A percentile compares a stretch with the other conserved stretches of the same genome.
phyloP scores from a whole-genome alignment of 2,113 vertebrate species.

The Cercopithecus mona region DNA sequence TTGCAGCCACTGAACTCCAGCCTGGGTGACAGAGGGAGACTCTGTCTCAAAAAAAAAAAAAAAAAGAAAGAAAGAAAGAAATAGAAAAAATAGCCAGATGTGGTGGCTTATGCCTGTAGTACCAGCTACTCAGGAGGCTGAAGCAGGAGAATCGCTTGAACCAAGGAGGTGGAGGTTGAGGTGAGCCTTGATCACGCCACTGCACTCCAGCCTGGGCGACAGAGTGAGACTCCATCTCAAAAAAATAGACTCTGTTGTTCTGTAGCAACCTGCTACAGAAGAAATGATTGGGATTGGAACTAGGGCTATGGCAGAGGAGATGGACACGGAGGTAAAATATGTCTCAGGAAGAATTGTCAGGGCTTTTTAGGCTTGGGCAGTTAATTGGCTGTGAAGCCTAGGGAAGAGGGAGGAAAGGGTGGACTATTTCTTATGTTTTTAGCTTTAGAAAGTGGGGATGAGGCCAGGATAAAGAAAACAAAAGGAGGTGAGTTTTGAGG shows the following conservation, averaged over 20 bases:
- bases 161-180: too few relatives aligned
- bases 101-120: too few relatives aligned
- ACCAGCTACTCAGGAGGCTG: too few relatives aligned
- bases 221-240: not conserved
- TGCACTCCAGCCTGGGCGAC: not conserved
- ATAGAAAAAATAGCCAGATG: too few relatives aligned
- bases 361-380: not conserved
- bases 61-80: too few relatives aligned
- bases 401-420: not conserved
- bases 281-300: not conserved
- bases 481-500: not conserved
- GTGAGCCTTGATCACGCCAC: too few relatives aligned
- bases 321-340: fast-evolving
- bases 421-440: not conserved
- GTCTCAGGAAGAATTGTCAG: not conserved
- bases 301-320: not conserved
- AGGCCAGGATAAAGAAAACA: not conserved
- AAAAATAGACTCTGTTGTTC: too few relatives aligned
- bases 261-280: not conserved
- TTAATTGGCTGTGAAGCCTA: not conserved
- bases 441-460: not conserved
- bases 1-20: too few relatives aligned
- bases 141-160: too few relatives aligned
- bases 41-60: too few relatives aligned
- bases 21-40: too few relatives aligned